phyloP scores from a whole-genome alignment of 1,140 invertebrate genomes.

The Heliothis virescens region DNA sequence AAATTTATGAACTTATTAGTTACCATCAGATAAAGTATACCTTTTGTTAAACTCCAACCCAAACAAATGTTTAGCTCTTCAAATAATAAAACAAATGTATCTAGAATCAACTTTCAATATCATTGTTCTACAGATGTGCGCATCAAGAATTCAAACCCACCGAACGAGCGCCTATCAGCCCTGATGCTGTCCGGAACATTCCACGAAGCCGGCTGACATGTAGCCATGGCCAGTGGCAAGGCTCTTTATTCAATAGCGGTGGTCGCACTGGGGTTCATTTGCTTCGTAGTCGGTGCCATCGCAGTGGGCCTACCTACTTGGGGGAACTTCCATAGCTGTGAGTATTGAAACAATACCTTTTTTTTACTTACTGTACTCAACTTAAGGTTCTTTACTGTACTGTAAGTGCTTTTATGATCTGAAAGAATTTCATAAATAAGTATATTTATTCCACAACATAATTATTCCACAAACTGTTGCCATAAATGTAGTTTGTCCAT shows the following conservation, averaged over 20 bases:
- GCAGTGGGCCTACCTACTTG: conserved; percentile 92
- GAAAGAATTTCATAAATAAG: too few species aligned
- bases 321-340: conserved; percentile 91
- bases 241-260: conserved; percentile 91
- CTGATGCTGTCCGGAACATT: conserved; percentile 71
- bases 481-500: too few species aligned
- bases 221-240: conserved; percentile 85
- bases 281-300: conserved; percentile 91
- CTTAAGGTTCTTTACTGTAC: too few species aligned
- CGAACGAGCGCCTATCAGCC: conserved; percentile 52
- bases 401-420: too few species aligned
- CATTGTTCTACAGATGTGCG: conserved; percentile 58
- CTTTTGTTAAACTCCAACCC: too few species aligned
- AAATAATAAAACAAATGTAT: background rate
- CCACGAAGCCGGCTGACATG: conserved; percentile 77
- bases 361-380: too few species aligned
- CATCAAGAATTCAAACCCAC: conserved; percentile 44
- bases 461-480: too few species aligned
- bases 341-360: conserved; percentile 61
- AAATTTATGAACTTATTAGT: too few species aligned
- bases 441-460: too few species aligned
- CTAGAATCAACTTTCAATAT: background rate
- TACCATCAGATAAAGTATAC: too few species aligned
- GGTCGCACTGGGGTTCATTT: conserved; percentile 91
- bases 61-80: background rate